These are phyloP conservation scores for Mongoloraphidia duomilia DNA, from an alignment of 2,888 invertebrate genomes.

Conservation along the genomic window DNA sequence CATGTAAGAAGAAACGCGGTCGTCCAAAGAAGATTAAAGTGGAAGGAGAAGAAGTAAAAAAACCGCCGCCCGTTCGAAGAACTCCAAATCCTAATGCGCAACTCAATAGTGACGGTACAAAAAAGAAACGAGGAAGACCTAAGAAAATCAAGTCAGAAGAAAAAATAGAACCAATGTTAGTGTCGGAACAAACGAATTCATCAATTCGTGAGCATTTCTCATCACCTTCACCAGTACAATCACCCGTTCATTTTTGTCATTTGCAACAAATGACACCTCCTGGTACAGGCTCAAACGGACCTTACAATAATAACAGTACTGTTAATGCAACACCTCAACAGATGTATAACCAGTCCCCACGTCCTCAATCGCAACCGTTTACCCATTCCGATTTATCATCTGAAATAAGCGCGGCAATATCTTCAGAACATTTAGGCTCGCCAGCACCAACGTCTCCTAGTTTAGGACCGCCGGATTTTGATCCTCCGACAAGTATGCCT, in stretches of 20 bases:
- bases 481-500: slow-evolving; percentile 47
- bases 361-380: slow-evolving; percentile 37
- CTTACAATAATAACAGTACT: slow-evolving; percentile 16
- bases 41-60: slow-evolving; percentile 48
- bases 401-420: slow-evolving; percentile 66
- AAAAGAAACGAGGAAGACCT: slow-evolving; percentile 78
- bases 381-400: slow-evolving; percentile 61
- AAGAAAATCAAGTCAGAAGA: slow-evolving; percentile 67
- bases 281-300: slow-evolving; percentile 18
- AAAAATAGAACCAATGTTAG: slow-evolving; percentile 31
- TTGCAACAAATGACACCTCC: slow-evolving; percentile 20
- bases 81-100: slow-evolving; percentile 25
- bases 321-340: slow-evolving; percentile 12
- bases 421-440: slow-evolving; percentile 48
- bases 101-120: slow-evolving; percentile 47
- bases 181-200: slow-evolving; percentile 32
- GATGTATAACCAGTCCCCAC: slow-evolving; percentile 18
- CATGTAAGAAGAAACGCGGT: slow-evolving; percentile 78
- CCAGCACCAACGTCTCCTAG: slow-evolving; percentile 55
- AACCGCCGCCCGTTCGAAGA: slow-evolving; percentile 35
- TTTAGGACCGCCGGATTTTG: slow-evolving; percentile 57
- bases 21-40: slow-evolving; percentile 74
- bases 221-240: slow-evolving; percentile 33
- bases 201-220: slow-evolving; percentile 34
- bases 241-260: slow-evolving; percentile 33